Percentiles rank a stretch among this genome's conserved stretches.
Conservation (phyloP, 2,888 invertebrate genomes). For the Perizoma affinitatum region DNA sequence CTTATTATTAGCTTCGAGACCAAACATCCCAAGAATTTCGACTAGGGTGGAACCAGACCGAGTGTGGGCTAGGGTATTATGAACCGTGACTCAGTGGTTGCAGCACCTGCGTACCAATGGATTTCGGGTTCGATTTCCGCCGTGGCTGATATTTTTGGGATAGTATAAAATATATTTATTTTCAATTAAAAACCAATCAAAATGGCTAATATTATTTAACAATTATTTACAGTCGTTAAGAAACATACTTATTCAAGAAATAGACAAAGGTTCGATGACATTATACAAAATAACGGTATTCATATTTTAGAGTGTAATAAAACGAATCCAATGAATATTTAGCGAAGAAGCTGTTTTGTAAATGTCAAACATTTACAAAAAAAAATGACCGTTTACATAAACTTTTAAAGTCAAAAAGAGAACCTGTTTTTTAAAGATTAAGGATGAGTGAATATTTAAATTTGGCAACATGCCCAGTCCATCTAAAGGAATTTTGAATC, state of each 20-base stretch:
- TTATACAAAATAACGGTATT: slow-evolving; percentile 9
- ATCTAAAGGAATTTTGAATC: neutral
- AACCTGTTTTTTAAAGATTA: slow-evolving; percentile 18
- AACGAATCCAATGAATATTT: slow-evolving; percentile 7
- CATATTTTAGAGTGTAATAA: slow-evolving; percentile 1
- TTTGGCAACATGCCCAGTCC: slow-evolving; percentile 8
- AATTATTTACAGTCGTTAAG: too few species aligned
- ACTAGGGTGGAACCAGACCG: too few species aligned
- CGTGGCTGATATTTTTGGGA: too few species aligned
- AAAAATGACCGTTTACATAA: slow-evolving; percentile 5
- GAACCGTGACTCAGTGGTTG: too few species aligned
- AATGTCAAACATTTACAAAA: slow-evolving; percentile 24
- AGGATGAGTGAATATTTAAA: slow-evolving; percentile 15
- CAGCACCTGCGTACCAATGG: too few species aligned
- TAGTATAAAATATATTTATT: too few species aligned
- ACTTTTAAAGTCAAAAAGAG: slow-evolving; percentile 1
- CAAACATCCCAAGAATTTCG: too few species aligned
- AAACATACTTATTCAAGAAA: neutral
- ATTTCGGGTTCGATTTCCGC: too few species aligned
- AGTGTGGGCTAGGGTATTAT: too few species aligned
- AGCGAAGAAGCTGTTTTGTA: slow-evolving; percentile 5
- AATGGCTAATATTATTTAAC: too few species aligned
- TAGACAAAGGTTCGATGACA: slow-evolving; percentile 16
- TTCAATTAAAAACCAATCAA: too few species aligned
- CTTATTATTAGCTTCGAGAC: too few species aligned